Evolutionary conservation across 37 sponge, comb jelly and placozoan species (phyloP), one percentile per base, ranked within the genome.

Genomic region (Bolinopsis microptera): DNA sequence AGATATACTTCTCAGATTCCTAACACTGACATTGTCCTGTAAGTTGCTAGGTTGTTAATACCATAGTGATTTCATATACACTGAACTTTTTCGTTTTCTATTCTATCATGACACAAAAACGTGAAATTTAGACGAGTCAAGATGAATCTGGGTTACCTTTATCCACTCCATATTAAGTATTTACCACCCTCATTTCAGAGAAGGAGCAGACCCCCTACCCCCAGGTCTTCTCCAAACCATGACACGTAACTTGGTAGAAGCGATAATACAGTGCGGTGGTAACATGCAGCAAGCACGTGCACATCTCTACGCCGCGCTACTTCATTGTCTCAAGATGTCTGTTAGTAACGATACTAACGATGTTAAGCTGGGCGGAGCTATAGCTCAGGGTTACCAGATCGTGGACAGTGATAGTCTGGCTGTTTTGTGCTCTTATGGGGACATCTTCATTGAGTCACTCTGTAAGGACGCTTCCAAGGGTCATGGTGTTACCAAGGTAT

Each of bases 311-410:
- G 93, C 76, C 28, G 93, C 93, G 69, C 93, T 93, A 25, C 93
- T 93, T 8, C 93, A 93, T 39, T 93, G 76, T 33, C 93, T 93
- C 39, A 69, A 93, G 76, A 93, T 93, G 76, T 68, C 93, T 40
- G 90, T 34, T 24, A 33, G n/a, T 16, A 41, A 39, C 61, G 90
- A 86, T 30, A 86, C 90, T 26, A 86, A n/a, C 32, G 90, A 86
- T 39, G 36, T 86, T 23, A 86, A 48, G 28, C 30, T 39, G 48
- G 61, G 90, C 0, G 90, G 90, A 5, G 90, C 90, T n/a, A 23
- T 86, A 24, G 90, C 90, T 26, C 90, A 86, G 90, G 90, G 90
- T 13, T 86, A 86, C 90, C 48, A 41, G 48, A 27, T 86, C 27
- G 90, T 86, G 67, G 90, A 86, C 22, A 86, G 61, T 86, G 90